phyloP scores from a whole-genome alignment of 2,797 vertebrate genomes.

The Antennarius maculatus region DNA sequence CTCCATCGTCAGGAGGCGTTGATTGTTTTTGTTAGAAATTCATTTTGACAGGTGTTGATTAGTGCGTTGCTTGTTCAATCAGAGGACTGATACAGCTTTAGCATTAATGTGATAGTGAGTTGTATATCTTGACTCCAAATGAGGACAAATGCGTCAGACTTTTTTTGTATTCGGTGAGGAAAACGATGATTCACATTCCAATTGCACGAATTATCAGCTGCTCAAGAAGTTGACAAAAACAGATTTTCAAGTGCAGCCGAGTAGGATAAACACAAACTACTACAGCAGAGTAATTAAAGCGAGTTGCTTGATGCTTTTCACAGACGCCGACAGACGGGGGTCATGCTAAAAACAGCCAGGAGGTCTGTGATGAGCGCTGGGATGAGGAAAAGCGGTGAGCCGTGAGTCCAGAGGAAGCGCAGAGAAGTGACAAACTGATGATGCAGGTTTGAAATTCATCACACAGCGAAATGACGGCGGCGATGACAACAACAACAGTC shows the following conservation, averaged over 20 bases:
- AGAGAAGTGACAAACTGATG: slow-evolving; percentile 65
- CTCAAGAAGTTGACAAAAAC: background rate
- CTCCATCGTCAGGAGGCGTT: background rate
- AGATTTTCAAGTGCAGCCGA: background rate
- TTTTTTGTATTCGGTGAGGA: background rate
- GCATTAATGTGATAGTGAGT: background rate
- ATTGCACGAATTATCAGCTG: background rate
- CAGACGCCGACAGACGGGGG: slow-evolving; percentile 9
- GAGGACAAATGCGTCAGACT: background rate
- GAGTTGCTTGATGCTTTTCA: slow-evolving; percentile 2
- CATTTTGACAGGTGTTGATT: slow-evolving; percentile 24
- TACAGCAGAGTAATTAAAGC: slow-evolving; percentile 15
- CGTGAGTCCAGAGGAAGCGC: slow-evolving; percentile 37
- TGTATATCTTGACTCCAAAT: background rate
- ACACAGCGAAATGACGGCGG: slow-evolving; percentile 33
- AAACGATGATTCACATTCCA: background rate
- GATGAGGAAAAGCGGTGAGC: slow-evolving; percentile 23
- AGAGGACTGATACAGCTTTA: background rate
- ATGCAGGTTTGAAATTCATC: slow-evolving; percentile 63
- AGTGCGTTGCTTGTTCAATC: slow-evolving; percentile 1
- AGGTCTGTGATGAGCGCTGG: background rate
- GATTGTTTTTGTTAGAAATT: too few relatives aligned
- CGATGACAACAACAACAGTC: slow-evolving; percentile 44
- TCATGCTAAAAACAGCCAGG: slow-evolving; percentile 7
- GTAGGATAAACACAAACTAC: slow-evolving; percentile 11